Percentiles rank a stretch among this genome's conserved stretches.
Conservation (phyloP, 2,888 invertebrate species). For the Bembecia ichneumoniformis region DNA sequence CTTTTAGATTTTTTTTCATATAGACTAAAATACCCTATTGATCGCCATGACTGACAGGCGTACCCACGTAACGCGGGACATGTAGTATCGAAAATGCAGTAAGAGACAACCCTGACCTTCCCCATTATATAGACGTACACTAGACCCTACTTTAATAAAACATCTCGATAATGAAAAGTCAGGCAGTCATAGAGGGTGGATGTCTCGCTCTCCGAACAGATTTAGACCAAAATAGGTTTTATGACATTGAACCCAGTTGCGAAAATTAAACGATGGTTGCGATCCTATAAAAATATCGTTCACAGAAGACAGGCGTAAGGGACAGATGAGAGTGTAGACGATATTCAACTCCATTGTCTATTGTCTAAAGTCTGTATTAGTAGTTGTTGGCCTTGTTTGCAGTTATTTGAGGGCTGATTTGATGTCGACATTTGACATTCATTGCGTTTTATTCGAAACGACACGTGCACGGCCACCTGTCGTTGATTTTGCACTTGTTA, state of each 20-base stretch:
- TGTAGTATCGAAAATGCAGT: not conserved
- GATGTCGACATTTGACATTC: slow-evolving; percentile 62
- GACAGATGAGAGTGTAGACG: slow-evolving; percentile 16
- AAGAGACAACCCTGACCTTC: slow-evolving; percentile 44
- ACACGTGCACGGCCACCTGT: slow-evolving; percentile 70
- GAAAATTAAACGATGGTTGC: slow-evolving; percentile 41
- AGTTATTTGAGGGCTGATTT: slow-evolving; percentile 20
- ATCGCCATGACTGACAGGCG: too few relatives aligned
- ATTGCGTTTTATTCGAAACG: slow-evolving; percentile 64
- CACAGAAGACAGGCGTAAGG: slow-evolving; percentile 40
- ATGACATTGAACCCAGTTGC: slow-evolving; percentile 31
- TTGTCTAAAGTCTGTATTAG: not conserved
- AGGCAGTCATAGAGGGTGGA: slow-evolving; percentile 68
- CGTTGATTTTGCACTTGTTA: slow-evolving; percentile 54
- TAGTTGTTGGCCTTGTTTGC: not conserved
- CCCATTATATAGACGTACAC: slow-evolving; percentile 35
- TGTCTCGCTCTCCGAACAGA: slow-evolving; percentile 47
- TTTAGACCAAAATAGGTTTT: slow-evolving; percentile 41
- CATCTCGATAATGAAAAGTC: slow-evolving; percentile 74
- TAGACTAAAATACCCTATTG: too few relatives aligned
- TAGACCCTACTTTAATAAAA: slow-evolving; percentile 68
- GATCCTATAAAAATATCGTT: slow-evolving; percentile 58
- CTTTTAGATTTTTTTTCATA: too few relatives aligned
- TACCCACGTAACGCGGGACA: too few relatives aligned
- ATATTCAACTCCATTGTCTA: slow-evolving; percentile 24